Base-by-base conservation (phyloP, 2,113 vertebrate species). In the Pipa parva region DNA sequence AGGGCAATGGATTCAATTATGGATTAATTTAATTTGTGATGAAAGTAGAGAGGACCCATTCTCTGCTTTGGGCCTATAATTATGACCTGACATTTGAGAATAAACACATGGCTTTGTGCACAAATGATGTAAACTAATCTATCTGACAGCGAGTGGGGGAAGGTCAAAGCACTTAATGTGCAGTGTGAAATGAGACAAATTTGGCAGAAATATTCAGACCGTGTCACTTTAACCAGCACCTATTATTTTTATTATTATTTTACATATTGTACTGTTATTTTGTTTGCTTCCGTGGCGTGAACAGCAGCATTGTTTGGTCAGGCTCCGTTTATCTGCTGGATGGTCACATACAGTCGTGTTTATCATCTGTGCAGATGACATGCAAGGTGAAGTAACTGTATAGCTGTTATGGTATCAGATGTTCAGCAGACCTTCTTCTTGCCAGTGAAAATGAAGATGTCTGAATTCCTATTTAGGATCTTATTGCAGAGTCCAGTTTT, bases 361-460 rank as follows among this genome's bases (percentile, higher is more conserved):
- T 1, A 2, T 42, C n/a, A 5, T 42, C 17, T 18, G 4, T 39
- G 5, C 29, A 27, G 28, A 39, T 33, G 21, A 22, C 45, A 59
- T 5, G 27, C 56, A 68, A 52, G 46, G 46, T 50, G 21, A 68
- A 51, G 45, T 48, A 37, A 59, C 31, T 68, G 42, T 39, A 25
- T 51, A 57, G 37, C 42, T 27, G 18, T 8, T 28, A 13, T 22
- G 31, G 31, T 27, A 25, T 68, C 24, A 51, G 18, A 46, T 51
- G 31, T 58, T 37, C 21, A 18, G 27, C 10, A 59, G 20, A 5
- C 20, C 17, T 12, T 21, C 12, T 49, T 5, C n/a, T 42, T 22
- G 65, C 56, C 65, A 60, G 26, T 13, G 18, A 42, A 68, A 68
- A 68, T 68, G 2, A 54, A 68, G 57, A 68, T 21, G 55, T 24